Evolutionary conservation across 2,113 vertebrate species (phyloP).

Genomic region (Caranx ignobilis): DNA sequence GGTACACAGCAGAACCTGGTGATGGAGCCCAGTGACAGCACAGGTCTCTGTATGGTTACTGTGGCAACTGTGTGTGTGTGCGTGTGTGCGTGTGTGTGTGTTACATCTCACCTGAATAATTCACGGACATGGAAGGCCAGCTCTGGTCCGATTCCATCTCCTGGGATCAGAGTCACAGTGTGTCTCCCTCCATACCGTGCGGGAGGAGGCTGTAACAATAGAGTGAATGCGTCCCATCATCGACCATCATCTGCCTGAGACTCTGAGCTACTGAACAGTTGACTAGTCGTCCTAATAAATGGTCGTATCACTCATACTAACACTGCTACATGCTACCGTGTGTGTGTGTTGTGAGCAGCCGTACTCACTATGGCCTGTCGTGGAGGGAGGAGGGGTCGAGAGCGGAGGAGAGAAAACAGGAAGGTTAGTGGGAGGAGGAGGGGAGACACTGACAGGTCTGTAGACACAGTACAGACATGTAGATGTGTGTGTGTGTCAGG

Average conservation of each 20-base stretch:
- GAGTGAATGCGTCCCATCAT: background rate
- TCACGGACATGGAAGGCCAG: slow-evolving; percentile 86
- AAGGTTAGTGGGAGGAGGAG: slow-evolving; percentile 39
- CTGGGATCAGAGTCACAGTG: slow-evolving; percentile 89
- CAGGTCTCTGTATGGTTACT: background rate
- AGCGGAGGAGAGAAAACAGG: slow-evolving; percentile 50
- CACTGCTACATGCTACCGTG: background rate
- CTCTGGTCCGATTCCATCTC: slow-evolving; percentile 90
- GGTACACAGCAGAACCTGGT: slow-evolving; percentile 87
- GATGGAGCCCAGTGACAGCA: background rate
- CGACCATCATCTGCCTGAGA: background rate
- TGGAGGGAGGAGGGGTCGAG: slow-evolving; percentile 19
- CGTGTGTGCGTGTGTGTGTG: background rate
- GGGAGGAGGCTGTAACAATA: slow-evolving; percentile 79
- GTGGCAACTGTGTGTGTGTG: background rate
- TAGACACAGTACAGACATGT: background rate
- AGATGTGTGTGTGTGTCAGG: background rate
- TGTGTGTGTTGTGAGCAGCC: background rate
- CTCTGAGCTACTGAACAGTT: background rate
- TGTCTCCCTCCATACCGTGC: slow-evolving; percentile 90
- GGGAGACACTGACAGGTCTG: slow-evolving; percentile 7
- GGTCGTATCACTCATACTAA: too few relatives aligned
- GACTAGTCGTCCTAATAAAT: background rate
- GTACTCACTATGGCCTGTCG: slow-evolving; percentile 74
- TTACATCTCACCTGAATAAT: slow-evolving; percentile 85